Base-by-base conservation (phyloP, 2,888 invertebrate genomes). In the Sphaerophoria rueppellii region DNA sequence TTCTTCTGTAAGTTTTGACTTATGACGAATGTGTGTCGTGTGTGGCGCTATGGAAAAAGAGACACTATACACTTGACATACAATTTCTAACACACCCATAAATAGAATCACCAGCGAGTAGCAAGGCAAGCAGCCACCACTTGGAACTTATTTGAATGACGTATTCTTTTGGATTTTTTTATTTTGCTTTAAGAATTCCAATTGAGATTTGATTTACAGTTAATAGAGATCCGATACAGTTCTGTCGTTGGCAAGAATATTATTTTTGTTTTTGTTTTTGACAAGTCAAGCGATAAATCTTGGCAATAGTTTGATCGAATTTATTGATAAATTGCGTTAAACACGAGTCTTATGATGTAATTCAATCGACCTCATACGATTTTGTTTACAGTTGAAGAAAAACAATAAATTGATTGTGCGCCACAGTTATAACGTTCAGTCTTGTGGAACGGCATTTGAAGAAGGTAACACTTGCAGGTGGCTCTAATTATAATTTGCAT, bases 111-210 rank as follows among this genome's bases (percentile, higher is more conserved):
- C 9, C 16, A 14, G 34, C 14, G n/a, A n/a, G 4, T 40, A 37
- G 3, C 32, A 57, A 55, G n/a, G n/a, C 0, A 61, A 46, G 12
- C 46, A 63, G 14, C 46, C 32, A 61, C 82, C 77, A 78, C 70
- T 65, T 82, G 82, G 63, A 73, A 78, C 78, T 82, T 65, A 63
- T 46, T 40, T 24, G 50, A 48, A 74, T 82, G 78, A 82, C 78
- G 82, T 71, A 78, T 82, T 78, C 69, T 77, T 77, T 82, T 73
- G 9, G 43, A 11, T 43, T 43, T 48, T 9, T 2, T 32, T 54
- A 4, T 54, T 54, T 7, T 54, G 2, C 34, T 14, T 11, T 12
- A 60, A 5, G 7, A 60, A 16, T 16, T 50, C 48, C 16, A 63
- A 34, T 50, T 50, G 35, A 24, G 24, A 50, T 35, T 65, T 65